Conservation (phyloP, 2,113 vertebrate species). For the Setophaga petechia region DNA sequence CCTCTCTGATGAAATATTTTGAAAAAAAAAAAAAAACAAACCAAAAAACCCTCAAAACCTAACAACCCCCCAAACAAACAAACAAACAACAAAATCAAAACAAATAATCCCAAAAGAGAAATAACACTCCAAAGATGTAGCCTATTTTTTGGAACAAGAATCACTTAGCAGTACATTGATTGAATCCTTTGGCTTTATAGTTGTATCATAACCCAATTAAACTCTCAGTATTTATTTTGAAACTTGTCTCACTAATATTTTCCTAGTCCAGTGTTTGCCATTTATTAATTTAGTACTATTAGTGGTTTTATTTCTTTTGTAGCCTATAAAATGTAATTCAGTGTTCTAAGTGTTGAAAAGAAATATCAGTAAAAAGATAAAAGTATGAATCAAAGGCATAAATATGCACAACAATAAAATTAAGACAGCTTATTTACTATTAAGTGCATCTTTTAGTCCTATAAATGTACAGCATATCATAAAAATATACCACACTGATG, state of each 20-base stretch:
- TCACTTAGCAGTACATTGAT: not conserved
- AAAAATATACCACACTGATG: not conserved
- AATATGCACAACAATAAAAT: not conserved
- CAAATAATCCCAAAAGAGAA: not conserved
- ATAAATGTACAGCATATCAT: not conserved
- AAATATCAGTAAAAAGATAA: not conserved
- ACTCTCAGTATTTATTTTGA: not conserved
- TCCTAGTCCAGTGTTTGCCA: not conserved
- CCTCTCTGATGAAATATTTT: not conserved
- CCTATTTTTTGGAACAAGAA: not conserved
- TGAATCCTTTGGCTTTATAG: not conserved
- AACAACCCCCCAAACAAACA: not conserved
- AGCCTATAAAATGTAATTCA: not conserved
- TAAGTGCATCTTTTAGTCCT: not conserved
- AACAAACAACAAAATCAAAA: not conserved
- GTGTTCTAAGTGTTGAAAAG: not conserved
- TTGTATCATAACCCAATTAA: not conserved
- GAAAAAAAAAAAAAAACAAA: not conserved
- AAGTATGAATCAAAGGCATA: slow-evolving; percentile 9
- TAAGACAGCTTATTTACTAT: not conserved
- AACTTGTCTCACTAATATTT: not conserved
- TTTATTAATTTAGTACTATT: not conserved
- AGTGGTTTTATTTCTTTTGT: not conserved
- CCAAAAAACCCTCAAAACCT: not conserved
- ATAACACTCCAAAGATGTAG: not conserved